A percentile compares a stretch with the other conserved stretches of the same genome.
phyloP scores from a whole-genome alignment of 2,797 vertebrate species.

The Hydrophis major region DNA sequence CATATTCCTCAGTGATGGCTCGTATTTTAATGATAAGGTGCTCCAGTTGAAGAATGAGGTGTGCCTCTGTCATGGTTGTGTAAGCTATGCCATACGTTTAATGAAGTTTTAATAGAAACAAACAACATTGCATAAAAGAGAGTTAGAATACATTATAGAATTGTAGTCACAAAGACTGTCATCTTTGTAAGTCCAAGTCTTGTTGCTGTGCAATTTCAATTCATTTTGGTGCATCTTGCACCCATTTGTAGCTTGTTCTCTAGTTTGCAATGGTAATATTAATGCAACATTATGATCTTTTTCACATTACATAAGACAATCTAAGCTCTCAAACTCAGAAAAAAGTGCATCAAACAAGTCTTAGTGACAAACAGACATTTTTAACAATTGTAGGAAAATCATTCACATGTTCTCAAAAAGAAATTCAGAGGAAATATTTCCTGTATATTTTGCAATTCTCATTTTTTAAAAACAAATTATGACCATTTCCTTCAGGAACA shows the following conservation, averaged over 20 bases:
- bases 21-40: background rate
- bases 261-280: background rate
- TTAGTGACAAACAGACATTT: background rate
- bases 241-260: background rate
- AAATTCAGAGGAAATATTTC: background rate
- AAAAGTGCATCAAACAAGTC: background rate
- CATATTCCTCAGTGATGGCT: conserved; percentile 13
- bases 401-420: background rate
- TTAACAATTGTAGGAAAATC: background rate
- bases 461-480: background rate
- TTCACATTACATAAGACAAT: background rate
- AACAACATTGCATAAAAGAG: background rate
- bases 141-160: background rate
- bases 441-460: background rate
- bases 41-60: background rate
- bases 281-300: background rate
- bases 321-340: background rate
- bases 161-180: background rate
- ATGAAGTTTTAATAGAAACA: conserved; percentile 30
- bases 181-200: background rate
- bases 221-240: background rate
- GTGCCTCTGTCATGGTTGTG: background rate
- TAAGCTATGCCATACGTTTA: conserved; percentile 24
- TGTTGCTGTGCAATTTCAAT: background rate
- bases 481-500: background rate